phyloP scores from a whole-genome alignment of 2,113 vertebrate genomes.

The Eptesicus fuscus region DNA sequence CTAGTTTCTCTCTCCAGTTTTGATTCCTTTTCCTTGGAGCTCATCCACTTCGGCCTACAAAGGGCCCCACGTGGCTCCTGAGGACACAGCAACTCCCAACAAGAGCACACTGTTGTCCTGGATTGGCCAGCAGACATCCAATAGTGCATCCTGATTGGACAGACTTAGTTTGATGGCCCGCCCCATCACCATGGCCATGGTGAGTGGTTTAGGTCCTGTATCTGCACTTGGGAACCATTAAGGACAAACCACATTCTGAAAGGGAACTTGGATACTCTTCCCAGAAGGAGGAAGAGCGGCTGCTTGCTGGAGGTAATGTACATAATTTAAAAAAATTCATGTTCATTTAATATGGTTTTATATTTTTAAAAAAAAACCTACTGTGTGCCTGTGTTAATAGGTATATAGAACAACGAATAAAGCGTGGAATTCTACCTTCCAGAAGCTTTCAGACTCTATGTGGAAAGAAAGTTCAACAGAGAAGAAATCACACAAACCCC shows the following conservation, averaged over 20 bases:
- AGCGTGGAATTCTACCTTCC: neutral
- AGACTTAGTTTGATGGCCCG: fast-evolving
- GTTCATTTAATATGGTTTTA: neutral
- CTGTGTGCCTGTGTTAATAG: neutral
- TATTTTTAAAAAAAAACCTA: neutral
- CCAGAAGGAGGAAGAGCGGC: neutral
- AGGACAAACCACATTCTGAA: neutral
- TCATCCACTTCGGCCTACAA: neutral
- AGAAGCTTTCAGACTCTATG: neutral
- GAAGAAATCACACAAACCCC: neutral
- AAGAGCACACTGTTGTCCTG: neutral
- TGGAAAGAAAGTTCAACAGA: neutral
- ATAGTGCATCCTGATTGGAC: neutral
- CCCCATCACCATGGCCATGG: neutral
- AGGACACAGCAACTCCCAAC: neutral
- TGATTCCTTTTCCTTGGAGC: neutral
- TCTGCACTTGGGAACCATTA: neutral
- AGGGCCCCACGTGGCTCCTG: fast-evolving
- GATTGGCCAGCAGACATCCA: too few relatives aligned
- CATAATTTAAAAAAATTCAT: neutral
- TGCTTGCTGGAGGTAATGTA: neutral
- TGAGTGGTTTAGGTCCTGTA: neutral
- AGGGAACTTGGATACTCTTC: neutral
- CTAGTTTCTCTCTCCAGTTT: neutral
- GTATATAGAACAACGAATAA: neutral